Base-by-base conservation (phyloP, 2,888 invertebrate genomes). In the Machimus rusticus region DNA sequence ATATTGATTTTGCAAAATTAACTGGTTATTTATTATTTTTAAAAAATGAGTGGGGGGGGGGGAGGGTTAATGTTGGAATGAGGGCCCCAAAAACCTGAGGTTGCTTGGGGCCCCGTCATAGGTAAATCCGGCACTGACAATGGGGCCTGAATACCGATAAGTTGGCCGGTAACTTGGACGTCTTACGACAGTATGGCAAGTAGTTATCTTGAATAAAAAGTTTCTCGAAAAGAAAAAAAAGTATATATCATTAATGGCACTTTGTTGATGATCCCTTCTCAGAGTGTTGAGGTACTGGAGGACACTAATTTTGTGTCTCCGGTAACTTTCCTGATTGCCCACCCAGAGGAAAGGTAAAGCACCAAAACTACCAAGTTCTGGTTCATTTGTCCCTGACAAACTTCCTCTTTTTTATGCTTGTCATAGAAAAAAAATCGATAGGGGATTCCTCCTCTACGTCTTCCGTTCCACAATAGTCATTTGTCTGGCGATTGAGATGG, bases 301-400 rank as follows among this genome's bases (percentile, higher is more conserved):
- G 34, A 76, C 34, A 76, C 76, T 34, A 37, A 76, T 76, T 37
- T 31, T 9, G 28, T 76, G 37, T 76, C 76, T 37, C 76, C 76
- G 37, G 37, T 34, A 37, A 37, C 37, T 76, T 76, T 76, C 76
- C 19, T 76, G 76, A 37, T 76, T 76, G 76, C 37, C 37, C 34
- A 8, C n/a, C 34, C 34, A 76, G n/a, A 5, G 37, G n/a, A 12
- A 76, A 76, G 76, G 76, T 76, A 76, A 76, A 76, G 76, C 14
- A 76, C 34, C 76, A 14, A 76, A 37, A 76, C 76, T 37, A 76
- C 76, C 37, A 37, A 19, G 37, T 37, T 37, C 34, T 37, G 76
- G 34, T 76, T 76, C 76, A 76, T 76, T 76, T 76, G 76, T 76
- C 37, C 37, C 76, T 34, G 76, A 76, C 37, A 76, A 76, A 76